A percentile compares a stretch with the other conserved stretches of the same genome.
Evolutionary conservation across 1,140 invertebrate species (phyloP).

Genomic region (Diploscapter pachys): DNA sequence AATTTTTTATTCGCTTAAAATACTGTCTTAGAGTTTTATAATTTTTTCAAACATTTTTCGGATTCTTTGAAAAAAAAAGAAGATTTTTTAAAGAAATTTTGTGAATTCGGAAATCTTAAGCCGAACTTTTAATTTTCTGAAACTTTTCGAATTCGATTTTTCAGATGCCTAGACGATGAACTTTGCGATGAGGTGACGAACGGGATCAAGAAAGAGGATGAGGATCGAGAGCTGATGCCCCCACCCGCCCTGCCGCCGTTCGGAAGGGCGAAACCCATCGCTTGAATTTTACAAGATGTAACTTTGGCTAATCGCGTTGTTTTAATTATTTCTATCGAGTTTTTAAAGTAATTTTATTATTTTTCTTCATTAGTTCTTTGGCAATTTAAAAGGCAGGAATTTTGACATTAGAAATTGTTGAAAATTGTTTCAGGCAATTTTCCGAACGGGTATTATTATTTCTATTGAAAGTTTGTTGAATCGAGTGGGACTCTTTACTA

Average conservation of each 20-base stretch:
- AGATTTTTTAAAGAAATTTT: neutral
- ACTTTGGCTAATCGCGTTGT: too few species aligned
- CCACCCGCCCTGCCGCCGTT: slow-evolving; percentile 27
- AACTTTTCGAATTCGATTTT: slow-evolving; percentile 2
- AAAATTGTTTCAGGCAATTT: too few species aligned
- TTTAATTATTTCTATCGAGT: too few species aligned
- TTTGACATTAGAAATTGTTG: too few species aligned
- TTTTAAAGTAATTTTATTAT: too few species aligned
- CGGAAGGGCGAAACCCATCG: slow-evolving; percentile 1
- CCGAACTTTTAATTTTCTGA: too few species aligned
- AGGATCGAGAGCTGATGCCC: slow-evolving; percentile 37
- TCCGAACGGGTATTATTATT: too few species aligned
- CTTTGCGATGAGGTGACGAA: slow-evolving; percentile 17
- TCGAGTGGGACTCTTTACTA: too few species aligned
- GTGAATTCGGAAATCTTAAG: too few species aligned
- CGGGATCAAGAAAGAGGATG: slow-evolving; percentile 18
- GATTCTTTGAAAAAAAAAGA: neutral
- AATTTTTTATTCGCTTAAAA: slow-evolving; percentile 17
- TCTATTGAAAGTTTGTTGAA: too few species aligned
- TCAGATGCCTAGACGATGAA: slow-evolving; percentile 36
- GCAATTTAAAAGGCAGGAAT: too few species aligned
- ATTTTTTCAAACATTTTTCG: neutral
- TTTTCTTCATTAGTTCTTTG: too few species aligned
- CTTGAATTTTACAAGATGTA: neutral
- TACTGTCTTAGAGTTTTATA: slow-evolving; percentile 2